phyloP scores from a whole-genome alignment of 2,888 invertebrate species.

The Synergus japonicus region DNA sequence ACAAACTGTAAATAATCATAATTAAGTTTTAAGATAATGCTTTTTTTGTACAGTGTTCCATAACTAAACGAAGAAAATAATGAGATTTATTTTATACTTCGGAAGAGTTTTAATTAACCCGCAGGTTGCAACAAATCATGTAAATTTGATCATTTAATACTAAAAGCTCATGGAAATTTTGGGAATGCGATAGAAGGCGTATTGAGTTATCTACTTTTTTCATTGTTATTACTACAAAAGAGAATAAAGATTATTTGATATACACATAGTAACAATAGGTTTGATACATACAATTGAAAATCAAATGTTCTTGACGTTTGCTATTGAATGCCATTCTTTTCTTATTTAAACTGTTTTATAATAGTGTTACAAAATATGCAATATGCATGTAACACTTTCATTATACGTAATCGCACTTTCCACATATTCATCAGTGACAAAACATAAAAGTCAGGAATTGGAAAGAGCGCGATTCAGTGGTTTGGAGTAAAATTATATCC shows the following conservation, averaged over 20 bases:
- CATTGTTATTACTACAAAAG: slow-evolving; percentile 41
- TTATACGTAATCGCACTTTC: neutral
- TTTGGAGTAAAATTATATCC: slow-evolving; percentile 13
- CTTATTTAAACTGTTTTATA: slow-evolving; percentile 13
- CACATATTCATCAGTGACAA: neutral
- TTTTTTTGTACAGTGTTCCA: neutral
- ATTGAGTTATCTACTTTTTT: slow-evolving; percentile 28
- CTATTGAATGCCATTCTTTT: slow-evolving; percentile 13
- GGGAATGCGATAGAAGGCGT: neutral
- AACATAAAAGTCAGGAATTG: neutral
- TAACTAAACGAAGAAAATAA: neutral
- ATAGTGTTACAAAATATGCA: slow-evolving; percentile 1
- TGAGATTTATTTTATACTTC: neutral
- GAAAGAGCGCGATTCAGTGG: slow-evolving; percentile 1
- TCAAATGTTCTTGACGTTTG: slow-evolving; percentile 23
- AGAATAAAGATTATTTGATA: slow-evolving; percentile 36
- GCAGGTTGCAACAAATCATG: no score
- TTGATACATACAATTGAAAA: slow-evolving; percentile 35
- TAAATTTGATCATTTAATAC: no score
- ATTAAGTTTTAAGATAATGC: neutral
- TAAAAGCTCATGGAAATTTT: neutral
- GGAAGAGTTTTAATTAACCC: neutral
- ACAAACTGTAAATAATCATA: neutral
- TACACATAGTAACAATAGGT: slow-evolving; percentile 37
- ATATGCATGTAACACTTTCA: slow-evolving; percentile 1